Evolutionary conservation across 2,113 vertebrate species (phyloP), one percentile per base, ranked within the genome.

Genomic region (Gymnorhina tibicen): DNA sequence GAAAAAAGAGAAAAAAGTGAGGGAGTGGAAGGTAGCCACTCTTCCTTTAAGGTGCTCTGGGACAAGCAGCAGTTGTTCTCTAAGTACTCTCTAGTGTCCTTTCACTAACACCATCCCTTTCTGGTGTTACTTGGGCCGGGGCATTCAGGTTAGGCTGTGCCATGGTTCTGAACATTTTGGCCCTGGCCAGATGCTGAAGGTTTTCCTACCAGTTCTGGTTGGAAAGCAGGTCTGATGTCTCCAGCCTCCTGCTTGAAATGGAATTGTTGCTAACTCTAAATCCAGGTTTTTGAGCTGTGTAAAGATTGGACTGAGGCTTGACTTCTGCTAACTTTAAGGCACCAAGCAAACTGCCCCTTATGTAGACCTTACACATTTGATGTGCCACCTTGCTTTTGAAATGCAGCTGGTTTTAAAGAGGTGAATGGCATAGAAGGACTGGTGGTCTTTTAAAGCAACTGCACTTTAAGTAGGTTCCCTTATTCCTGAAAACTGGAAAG

Each of bases 321-420:
- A 20, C 37, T 94, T 80, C 10, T 79, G 37, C 27, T 59, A 11
- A 16, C 26, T 86, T 66, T 20, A 63, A 50, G 24, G 35, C 33
- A 53, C 11, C 1, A 1, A 42, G 30, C 0, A 0, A 26, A 16
- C 35, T 53, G 52, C 70, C 16, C 8, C 30, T 47, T 63, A 8
- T 0, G 0, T 32, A 41, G 73, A 63, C 78, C 46, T 73, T 60
- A 18, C 0, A 6, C 7, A 5, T 27, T 41, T 37, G 30, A 5
- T 56, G n/a, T 83, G 37, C 27, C 35, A 33, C 41, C 35, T 86
- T 64, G 35, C 56, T 72, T 80, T 86, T 59, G 58, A 76, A 62
- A 30, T 42, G 15, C 63, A 78, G 24, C 55, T 75, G 39, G 11
- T 39, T 78, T 58, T 66, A 41, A 53, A 81, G 37, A 35, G 82